Evolutionary conservation across 1,140 invertebrate species (phyloP), one percentile per base, ranked within the genome.

Genomic region (Dendrolimus punctatus): DNA sequence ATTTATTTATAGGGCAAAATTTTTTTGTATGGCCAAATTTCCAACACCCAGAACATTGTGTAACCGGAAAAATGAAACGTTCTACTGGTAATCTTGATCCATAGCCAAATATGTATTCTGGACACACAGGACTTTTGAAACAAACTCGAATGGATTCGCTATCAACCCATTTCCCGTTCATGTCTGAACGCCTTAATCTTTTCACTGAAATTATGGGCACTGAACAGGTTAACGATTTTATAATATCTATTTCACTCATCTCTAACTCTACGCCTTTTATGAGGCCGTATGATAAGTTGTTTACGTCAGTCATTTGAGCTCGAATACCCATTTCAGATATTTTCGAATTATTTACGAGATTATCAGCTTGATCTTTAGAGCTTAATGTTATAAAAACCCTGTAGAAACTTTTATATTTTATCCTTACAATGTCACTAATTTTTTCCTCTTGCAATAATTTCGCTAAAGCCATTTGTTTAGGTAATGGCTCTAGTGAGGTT

Each of bases 341-440:
- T 44, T 59, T 55, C 39, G 47, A 7, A 43, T 48, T 54, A 7
- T 49, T 40, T 5, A 53, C 41, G 23, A 60, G 55, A 5, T 53
- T 58, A 51, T 63, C 49, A 6, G 58, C 64, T 8, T 54, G 40
- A 7, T 51, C 36, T 43, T 55, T 44, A 5, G 51, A 40, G 6
- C 57, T 8, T 49, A 67, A 55, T 41, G 39, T 51, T 2, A 66
- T 49, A 6, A 55, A 42, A 4, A 60, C 37, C 45, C 59, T 66
- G 39, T 62, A 66, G 2, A 60, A 53, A 23, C 43, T 62, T 51
- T 57, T 62, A 52, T 64, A 70, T 54, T 67, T 64, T 9, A 67
- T 64, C 45, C 40, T 55, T 36, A 41, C 44, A 23, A 70, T 49
- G 7, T 58, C 46, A 6, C 9, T 23, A 9, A 70, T 58, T 40